Evolutionary conservation across 1,140 invertebrate species (phyloP).

Genomic region (Eupeodes corollae): DNA sequence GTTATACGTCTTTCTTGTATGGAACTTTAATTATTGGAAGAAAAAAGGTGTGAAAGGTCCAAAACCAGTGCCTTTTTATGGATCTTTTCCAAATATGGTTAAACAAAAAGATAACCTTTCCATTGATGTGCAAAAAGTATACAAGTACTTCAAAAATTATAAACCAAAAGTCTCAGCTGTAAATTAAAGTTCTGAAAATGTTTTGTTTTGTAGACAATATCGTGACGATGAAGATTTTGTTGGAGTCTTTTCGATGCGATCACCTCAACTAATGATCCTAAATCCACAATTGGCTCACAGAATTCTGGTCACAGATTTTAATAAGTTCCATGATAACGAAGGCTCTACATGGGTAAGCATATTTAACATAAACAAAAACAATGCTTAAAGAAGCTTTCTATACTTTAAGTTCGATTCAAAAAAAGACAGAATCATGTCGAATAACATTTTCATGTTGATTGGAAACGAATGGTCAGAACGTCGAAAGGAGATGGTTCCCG

Average conservation of each 20-base stretch:
- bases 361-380: not conserved
- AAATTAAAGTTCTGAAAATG: not conserved
- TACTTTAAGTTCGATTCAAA: slow-evolving; percentile 26
- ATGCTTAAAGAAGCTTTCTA: not conserved
- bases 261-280: slow-evolving; percentile 36
- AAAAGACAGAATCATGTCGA: slow-evolving; percentile 37
- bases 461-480: slow-evolving; percentile 45
- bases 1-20: slow-evolving; percentile 27
- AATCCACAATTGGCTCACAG: slow-evolving; percentile 40
- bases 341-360: slow-evolving; percentile 10
- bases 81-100: slow-evolving; percentile 21
- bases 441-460: slow-evolving; percentile 37
- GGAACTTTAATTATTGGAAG: slow-evolving; percentile 33
- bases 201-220: slow-evolving; percentile 10
- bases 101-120: slow-evolving; percentile 15
- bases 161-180: not conserved
- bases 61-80: slow-evolving; percentile 21
- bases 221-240: slow-evolving; percentile 23
- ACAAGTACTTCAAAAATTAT: slow-evolving; percentile 13
- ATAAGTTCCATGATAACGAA: slow-evolving; percentile 37
- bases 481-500: slow-evolving; percentile 42
- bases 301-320: slow-evolving; percentile 42
- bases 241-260: slow-evolving; percentile 19
- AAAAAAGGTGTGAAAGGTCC: slow-evolving; percentile 25
- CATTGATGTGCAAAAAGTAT: slow-evolving; percentile 23